phyloP scores from a whole-genome alignment of 2,797 vertebrate species.

The Miopithecus talapoin region DNA sequence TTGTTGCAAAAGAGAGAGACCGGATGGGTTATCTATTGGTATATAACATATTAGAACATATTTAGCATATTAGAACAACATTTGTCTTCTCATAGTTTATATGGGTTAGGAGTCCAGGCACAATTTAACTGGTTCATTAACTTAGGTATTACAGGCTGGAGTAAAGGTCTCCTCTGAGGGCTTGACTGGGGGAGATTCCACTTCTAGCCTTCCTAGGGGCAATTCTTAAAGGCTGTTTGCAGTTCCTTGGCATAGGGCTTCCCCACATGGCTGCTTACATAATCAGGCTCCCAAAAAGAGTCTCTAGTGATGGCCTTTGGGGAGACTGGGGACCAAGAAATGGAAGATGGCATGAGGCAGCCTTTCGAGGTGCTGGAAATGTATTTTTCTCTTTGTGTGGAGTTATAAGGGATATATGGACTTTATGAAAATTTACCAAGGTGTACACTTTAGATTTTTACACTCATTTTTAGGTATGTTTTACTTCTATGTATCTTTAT shows the following conservation, averaged over 20 bases:
- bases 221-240: neutral
- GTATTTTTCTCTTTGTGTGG: neutral
- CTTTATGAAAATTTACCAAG: neutral
- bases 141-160: neutral
- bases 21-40: neutral
- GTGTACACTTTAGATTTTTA: neutral
- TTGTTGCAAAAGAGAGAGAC: neutral
- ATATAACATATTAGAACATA: neutral
- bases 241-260: neutral
- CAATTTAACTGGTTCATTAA: neutral
- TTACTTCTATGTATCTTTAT: neutral
- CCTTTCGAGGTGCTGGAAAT: neutral
- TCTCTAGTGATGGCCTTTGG: neutral
- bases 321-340: neutral
- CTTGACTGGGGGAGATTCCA: neutral
- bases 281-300: neutral
- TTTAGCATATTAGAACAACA: neutral
- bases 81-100: neutral
- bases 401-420: neutral
- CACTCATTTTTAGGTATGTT: neutral
- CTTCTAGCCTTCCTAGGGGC: neutral
- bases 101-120: neutral
- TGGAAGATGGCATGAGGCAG: too few relatives aligned
- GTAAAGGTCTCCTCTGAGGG: neutral
- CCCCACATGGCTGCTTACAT: neutral